These are phyloP conservation scores for Halcyon senegalensis DNA, from an alignment of 2,113 vertebrate genomes.

Conservation along the genomic window DNA sequence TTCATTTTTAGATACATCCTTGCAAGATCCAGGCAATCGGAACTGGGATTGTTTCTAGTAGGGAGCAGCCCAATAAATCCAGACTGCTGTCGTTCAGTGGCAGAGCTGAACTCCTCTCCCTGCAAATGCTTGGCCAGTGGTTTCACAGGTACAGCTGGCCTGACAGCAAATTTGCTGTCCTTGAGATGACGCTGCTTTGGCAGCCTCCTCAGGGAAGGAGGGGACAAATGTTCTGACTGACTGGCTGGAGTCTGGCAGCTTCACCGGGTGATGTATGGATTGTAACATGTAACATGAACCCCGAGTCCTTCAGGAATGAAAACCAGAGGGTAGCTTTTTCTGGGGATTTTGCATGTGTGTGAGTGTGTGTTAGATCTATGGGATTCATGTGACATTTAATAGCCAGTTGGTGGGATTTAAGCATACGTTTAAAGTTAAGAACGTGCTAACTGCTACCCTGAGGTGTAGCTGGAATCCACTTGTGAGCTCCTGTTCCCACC, in stretches of 20 bases:
- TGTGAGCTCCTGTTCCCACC: background rate
- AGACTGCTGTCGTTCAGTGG: background rate
- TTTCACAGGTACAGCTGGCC: background rate
- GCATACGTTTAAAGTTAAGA: background rate
- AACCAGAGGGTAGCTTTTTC: background rate
- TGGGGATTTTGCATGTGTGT: too few species aligned
- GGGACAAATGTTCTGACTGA: background rate
- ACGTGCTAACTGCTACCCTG: background rate
- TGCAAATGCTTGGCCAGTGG: rapidly evolving
- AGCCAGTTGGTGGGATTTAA: background rate
- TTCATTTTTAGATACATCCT: background rate
- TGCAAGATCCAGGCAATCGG: background rate
- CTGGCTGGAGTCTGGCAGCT: background rate
- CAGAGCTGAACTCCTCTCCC: background rate
- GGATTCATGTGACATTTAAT: background rate
- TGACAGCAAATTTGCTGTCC: background rate
- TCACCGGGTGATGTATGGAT: background rate
- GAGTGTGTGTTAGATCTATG: background rate
- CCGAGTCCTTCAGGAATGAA: background rate
- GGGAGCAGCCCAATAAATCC: background rate
- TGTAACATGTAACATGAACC: rapidly evolving
- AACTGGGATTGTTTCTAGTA: background rate
- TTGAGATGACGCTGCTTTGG: background rate
- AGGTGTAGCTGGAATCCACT: background rate
- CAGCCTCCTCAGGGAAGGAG: background rate